phyloP scores from a whole-genome alignment of 2,113 vertebrate genomes.

The Typhlomys cinereus region DNA sequence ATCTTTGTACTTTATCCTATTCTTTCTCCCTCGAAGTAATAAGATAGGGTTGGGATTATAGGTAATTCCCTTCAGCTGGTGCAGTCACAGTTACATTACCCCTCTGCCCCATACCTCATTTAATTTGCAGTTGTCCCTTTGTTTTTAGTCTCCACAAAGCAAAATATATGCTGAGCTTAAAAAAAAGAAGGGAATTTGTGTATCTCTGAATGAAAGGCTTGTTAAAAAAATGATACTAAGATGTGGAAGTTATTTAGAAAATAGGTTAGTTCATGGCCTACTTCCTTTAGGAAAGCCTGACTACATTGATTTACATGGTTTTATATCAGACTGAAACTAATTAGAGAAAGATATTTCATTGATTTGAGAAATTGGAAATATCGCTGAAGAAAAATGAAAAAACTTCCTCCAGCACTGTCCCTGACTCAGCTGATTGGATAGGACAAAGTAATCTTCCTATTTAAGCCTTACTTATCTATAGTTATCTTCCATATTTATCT shows the following conservation, averaged over 20 bases:
- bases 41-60: too few relatives aligned
- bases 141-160: too few relatives aligned
- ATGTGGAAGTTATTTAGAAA: background rate
- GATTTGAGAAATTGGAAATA: slow-evolving; percentile 17
- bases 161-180: too few relatives aligned
- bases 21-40: too few relatives aligned
- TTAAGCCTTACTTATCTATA: slow-evolving; percentile 59
- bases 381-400: slow-evolving; percentile 47
- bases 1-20: too few relatives aligned
- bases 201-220: background rate
- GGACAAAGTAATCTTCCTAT: slow-evolving; percentile 46
- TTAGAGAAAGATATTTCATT: background rate
- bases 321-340: slow-evolving; percentile 17
- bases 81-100: too few relatives aligned
- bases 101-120: too few relatives aligned
- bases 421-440: slow-evolving; percentile 59
- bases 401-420: background rate
- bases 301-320: background rate
- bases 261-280: background rate
- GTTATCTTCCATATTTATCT: slow-evolving; percentile 34
- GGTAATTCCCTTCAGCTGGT: too few relatives aligned
- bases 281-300: background rate
- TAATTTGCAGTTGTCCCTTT: too few relatives aligned
- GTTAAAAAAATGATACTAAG: background rate
- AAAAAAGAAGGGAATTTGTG: background rate